Percentiles rank a stretch among this genome's conserved stretches.
These are phyloP conservation scores for Rhyzopertha dominica DNA, from an alignment of 1,140 invertebrate genomes.

Conservation along the genomic window DNA sequence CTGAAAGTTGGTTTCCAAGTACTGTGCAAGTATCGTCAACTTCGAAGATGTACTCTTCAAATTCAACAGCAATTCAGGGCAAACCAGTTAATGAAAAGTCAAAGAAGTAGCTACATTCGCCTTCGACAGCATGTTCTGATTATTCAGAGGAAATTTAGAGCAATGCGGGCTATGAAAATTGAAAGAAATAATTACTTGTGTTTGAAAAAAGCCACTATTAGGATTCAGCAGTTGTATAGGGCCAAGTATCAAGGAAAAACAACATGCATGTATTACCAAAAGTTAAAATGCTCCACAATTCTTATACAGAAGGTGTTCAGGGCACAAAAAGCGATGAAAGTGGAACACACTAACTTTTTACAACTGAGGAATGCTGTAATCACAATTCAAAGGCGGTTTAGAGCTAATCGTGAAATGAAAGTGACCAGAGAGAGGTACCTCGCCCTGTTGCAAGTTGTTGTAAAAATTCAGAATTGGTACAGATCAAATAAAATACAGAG, in stretches of 20 bases:
- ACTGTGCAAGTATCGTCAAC: no score
- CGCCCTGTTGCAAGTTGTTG: conserved; percentile 6
- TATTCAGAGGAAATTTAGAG: conserved; percentile 48
- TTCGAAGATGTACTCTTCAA: no score
- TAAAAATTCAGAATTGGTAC: conserved; percentile 39
- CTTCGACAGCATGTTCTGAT: conserved; percentile 36
- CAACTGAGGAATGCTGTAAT: conserved; percentile 21
- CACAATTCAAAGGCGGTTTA: conserved; percentile 33
- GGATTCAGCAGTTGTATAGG: conserved; percentile 49
- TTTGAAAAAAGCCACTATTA: conserved; percentile 39
- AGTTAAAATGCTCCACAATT: conserved; percentile 39
- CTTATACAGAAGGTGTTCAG: conserved; percentile 49
- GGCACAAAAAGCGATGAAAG: conserved; percentile 35
- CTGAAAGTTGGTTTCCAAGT: no score
- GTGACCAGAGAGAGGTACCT: conserved; percentile 15
- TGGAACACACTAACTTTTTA: conserved; percentile 27
- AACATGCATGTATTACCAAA: conserved; percentile 44
- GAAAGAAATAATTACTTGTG: conserved; percentile 42
- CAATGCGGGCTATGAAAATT: conserved; percentile 42
- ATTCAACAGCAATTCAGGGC: conserved; percentile 47
- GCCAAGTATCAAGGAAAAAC: conserved; percentile 40
- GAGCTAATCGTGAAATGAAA: conserved; percentile 29
- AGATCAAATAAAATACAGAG: conserved; percentile 30
- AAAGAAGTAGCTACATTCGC: conserved; percentile 36
- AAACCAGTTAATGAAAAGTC: conserved; percentile 31